These are phyloP conservation scores for Caenorhabditis uteleia DNA, from an alignment of 2,888 invertebrate species.

Conservation along the genomic window DNA sequence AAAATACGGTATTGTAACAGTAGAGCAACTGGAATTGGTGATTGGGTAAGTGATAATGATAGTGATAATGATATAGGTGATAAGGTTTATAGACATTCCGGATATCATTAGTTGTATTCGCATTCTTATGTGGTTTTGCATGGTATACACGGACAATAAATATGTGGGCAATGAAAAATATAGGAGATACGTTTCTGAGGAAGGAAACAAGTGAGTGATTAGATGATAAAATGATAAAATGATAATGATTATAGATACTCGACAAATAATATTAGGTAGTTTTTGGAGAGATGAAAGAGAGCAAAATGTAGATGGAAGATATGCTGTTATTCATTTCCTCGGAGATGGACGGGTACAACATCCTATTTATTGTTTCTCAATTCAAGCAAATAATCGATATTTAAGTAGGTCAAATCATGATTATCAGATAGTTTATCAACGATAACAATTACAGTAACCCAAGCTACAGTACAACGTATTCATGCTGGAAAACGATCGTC, in stretches of 20 bases:
- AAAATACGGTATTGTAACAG: constrained; percentile 27
- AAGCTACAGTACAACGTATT: constrained; percentile 48
- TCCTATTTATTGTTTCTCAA: constrained; percentile 57
- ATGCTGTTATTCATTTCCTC: constrained; percentile 66
- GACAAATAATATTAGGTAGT: constrained; percentile 65
- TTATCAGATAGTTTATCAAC: no score
- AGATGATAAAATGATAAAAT: neutral
- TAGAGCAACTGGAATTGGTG: constrained; percentile 25
- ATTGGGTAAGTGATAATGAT: constrained; percentile 17
- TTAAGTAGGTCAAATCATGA: constrained; percentile 17
- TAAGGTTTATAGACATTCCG: constrained; percentile 41
- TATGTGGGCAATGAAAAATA: constrained; percentile 68
- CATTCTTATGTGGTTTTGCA: constrained; percentile 51
- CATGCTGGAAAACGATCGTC: constrained; percentile 60
- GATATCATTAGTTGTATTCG: constrained; percentile 47
- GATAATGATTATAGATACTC: constrained; percentile 27
- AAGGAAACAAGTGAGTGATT: constrained; percentile 54
- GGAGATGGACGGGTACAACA: constrained; percentile 60
- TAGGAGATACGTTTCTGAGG: constrained; percentile 62
- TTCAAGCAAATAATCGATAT: constrained; percentile 44
- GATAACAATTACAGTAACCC: constrained; percentile 37
- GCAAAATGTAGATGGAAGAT: constrained; percentile 63
- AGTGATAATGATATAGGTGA: neutral
- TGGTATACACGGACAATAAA: constrained; percentile 65
- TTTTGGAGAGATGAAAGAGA: constrained; percentile 61